phyloP scores from a whole-genome alignment of 1,140 invertebrate genomes.

The Zophobas atratus region DNA sequence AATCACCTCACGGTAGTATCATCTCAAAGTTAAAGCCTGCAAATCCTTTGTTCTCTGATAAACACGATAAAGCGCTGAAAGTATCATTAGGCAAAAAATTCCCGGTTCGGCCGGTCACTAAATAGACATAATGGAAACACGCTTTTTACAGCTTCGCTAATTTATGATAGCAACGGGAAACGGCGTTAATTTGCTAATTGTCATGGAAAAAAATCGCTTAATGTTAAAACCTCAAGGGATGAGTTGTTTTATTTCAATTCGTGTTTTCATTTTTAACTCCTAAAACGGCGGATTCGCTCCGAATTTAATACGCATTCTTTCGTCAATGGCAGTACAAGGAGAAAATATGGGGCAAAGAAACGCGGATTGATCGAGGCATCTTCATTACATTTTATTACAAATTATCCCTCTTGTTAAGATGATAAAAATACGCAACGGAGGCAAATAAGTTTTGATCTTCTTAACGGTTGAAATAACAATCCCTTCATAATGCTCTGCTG shows the following conservation, averaged over 20 bases:
- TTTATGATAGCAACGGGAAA: not conserved
- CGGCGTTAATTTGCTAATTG: not conserved
- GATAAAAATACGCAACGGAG: constrained; percentile 21
- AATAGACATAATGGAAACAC: not conserved
- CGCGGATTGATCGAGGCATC: constrained; percentile 7
- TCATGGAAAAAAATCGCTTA: not conserved
- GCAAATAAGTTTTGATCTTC: constrained; percentile 25
- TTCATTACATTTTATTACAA: constrained; percentile 14
- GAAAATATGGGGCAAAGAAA: not conserved
- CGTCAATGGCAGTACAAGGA: too few species aligned
- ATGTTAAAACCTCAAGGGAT: not conserved
- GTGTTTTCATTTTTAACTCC: not conserved
- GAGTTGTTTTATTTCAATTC: not conserved
- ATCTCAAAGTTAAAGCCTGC: not conserved
- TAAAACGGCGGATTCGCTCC: not conserved
- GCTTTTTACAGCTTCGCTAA: not conserved
- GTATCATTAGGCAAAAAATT: not conserved
- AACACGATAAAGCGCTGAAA: not conserved
- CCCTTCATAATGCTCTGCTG: not conserved
- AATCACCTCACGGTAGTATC: too few species aligned
- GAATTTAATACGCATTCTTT: too few species aligned
- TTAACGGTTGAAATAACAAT: constrained; percentile 20
- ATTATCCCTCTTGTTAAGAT: constrained; percentile 15
- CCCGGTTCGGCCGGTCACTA: not conserved
- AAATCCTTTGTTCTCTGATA: not conserved